A percentile compares a stretch with the other conserved stretches of the same genome.
Evolutionary conservation across 2,797 vertebrate species (phyloP).

Genomic region (Mallotus villosus): DNA sequence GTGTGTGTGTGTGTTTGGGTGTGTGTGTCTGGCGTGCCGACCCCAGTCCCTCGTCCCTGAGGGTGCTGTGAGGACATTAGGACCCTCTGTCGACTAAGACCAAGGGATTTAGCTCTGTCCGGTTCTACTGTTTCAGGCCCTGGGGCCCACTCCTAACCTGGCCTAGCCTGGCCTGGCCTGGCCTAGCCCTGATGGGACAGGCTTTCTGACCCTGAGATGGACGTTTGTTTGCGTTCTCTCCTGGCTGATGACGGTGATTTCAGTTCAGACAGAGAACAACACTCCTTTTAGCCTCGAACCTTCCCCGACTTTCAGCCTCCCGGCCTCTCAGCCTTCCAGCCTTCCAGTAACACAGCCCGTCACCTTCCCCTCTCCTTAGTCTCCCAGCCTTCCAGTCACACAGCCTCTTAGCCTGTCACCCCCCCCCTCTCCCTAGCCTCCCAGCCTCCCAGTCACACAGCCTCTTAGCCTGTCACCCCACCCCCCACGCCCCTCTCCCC

Average conservation of each 20-base stretch:
- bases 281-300: slow-evolving; percentile 8
- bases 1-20: too few species aligned
- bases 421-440: too few species aligned
- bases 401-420: too few species aligned
- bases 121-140: slow-evolving; percentile 68
- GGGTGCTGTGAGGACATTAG: slow-evolving; percentile 35
- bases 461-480: too few species aligned
- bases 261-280: slow-evolving; percentile 38
- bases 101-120: slow-evolving; percentile 51
- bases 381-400: too few species aligned
- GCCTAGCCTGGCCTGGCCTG: slow-evolving; percentile 9
- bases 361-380: too few species aligned
- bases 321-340: too few species aligned
- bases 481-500: too few species aligned
- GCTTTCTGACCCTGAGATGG: slow-evolving; percentile 26
- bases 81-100: slow-evolving; percentile 68
- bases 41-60: not conserved
- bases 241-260: slow-evolving; percentile 35
- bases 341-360: too few species aligned
- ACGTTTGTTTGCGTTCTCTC: slow-evolving; percentile 31
- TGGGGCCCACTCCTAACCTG: slow-evolving; percentile 32
- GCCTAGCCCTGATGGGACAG: slow-evolving; percentile 24
- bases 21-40: slow-evolving; percentile 66
- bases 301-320: too few species aligned
- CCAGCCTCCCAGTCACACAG: too few species aligned